phyloP scores from a whole-genome alignment of 2,888 invertebrate species.

The Electrophaes corylata region DNA sequence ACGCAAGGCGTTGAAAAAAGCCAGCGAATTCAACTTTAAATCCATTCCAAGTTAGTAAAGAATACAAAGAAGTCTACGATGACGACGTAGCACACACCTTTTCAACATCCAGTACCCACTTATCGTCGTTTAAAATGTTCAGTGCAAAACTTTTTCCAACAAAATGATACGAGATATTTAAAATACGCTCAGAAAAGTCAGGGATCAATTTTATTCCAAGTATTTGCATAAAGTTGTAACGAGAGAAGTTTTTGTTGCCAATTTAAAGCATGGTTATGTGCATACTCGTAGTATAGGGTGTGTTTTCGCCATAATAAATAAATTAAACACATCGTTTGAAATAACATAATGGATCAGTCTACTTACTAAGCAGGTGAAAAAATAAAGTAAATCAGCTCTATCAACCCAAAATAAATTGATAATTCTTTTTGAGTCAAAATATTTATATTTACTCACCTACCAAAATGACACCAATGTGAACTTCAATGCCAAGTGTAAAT shows the following conservation, averaged over 20 bases:
- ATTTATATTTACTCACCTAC: slow-evolving; percentile 6
- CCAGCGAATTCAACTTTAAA: not conserved
- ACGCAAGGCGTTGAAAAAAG: not conserved
- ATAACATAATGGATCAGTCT: not conserved
- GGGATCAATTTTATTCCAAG: not conserved
- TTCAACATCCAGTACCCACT: not conserved
- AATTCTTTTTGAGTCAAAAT: not conserved
- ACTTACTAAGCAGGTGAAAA: no score
- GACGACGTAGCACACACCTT: not conserved
- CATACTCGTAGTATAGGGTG: no score
- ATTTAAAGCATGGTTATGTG: no score
- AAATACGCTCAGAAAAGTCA: not conserved
- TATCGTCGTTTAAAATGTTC: slow-evolving; percentile 1
- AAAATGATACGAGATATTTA: slow-evolving; percentile 3
- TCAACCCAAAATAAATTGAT: not conserved
- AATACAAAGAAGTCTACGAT: not conserved
- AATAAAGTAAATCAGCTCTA: not conserved
- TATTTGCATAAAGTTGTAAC: not conserved
- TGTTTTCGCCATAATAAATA: no score
- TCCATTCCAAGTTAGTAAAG: not conserved
- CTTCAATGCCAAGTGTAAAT: slow-evolving; percentile 25
- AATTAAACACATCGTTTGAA: no score
- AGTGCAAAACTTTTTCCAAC: slow-evolving; percentile 1
- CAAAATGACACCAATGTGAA: slow-evolving; percentile 16
- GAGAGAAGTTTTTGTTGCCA: not conserved